Conservation (phyloP, 2,113 vertebrate genomes). For the Girardinichthys multiradiatus region DNA sequence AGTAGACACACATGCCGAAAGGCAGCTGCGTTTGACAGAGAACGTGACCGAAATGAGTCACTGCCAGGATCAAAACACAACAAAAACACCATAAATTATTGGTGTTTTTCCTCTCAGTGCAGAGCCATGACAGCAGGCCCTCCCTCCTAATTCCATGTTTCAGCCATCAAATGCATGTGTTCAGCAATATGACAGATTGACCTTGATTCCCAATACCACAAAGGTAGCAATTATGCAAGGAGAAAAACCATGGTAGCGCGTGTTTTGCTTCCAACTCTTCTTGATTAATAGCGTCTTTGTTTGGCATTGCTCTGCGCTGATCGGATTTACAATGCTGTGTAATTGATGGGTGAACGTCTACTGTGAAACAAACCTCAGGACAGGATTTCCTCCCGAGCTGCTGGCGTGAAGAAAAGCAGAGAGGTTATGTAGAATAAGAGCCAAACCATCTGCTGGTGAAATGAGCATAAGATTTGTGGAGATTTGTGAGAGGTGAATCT, state of each 20-base stretch:
- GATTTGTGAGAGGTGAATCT: constrained; percentile 69
- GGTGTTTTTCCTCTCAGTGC: constrained; percentile 43
- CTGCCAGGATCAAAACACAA: constrained; percentile 30
- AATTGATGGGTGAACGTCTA: constrained; percentile 65
- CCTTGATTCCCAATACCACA: constrained; percentile 23
- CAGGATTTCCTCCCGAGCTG: constrained; percentile 62
- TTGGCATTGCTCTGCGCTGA: constrained; percentile 39
- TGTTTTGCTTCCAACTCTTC: constrained; percentile 30
- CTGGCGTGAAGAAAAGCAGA: constrained; percentile 30
- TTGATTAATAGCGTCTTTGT: constrained; percentile 56
- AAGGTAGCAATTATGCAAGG: constrained; percentile 48
- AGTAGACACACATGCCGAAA: constrained; percentile 13
- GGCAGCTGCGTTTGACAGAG: constrained; percentile 17
- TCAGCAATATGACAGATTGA: constrained; percentile 49
- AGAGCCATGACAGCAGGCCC: constrained; percentile 37
- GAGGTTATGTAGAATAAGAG: constrained; percentile 23
- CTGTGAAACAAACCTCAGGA: constrained; percentile 48
- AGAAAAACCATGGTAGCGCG: constrained; percentile 28
- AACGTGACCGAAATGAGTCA: constrained; percentile 48
- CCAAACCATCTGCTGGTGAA: constrained; percentile 60
- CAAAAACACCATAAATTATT: constrained; percentile 36
- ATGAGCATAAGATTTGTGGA: constrained; percentile 50
- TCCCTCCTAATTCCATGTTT: constrained; percentile 41
- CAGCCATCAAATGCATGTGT: constrained; percentile 38
- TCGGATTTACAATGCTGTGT: constrained; percentile 64